Evolutionary conservation across 2,888 invertebrate genomes (phyloP).

Genomic region (Conomelus anceps): DNA sequence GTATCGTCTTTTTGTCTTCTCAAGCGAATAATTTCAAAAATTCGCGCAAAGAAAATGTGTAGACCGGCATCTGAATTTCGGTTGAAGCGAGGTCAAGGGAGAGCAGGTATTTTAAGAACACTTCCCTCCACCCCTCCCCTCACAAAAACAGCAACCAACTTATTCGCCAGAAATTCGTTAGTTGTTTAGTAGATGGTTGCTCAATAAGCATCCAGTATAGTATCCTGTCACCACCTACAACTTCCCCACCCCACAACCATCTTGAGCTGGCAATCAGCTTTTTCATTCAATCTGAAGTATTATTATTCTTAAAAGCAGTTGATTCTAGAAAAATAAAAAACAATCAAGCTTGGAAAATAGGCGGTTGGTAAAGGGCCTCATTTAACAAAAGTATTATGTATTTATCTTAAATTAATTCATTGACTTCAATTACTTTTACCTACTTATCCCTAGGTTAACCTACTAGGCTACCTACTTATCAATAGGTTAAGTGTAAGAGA

Average conservation of each 20-base stretch:
- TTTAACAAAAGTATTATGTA: too few relatives aligned
- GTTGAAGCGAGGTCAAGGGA: not conserved
- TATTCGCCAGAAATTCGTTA: not conserved
- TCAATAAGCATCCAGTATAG: too few relatives aligned
- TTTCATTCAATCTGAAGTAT: not conserved
- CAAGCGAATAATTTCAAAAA: not conserved
- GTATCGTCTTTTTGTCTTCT: too few relatives aligned
- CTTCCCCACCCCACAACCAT: not conserved
- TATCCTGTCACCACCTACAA: not conserved
- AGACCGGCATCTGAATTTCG: not conserved
- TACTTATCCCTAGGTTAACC: too few relatives aligned
- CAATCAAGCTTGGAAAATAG: too few relatives aligned
- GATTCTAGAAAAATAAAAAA: too few relatives aligned
- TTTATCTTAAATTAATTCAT: too few relatives aligned
- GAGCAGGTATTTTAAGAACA: not conserved
- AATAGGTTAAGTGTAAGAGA: too few relatives aligned
- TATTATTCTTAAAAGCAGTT: too few relatives aligned
- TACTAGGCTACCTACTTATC: too few relatives aligned
- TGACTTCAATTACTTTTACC: too few relatives aligned
- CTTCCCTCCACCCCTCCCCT: not conserved
- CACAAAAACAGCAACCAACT: not conserved
- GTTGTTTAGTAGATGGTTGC: not conserved
- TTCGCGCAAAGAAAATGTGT: not conserved
- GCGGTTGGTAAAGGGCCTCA: too few relatives aligned
- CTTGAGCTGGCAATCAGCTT: not conserved